These are phyloP conservation scores for Periplaneta americana DNA, from an alignment of 1,140 invertebrate species.

Conservation along the genomic window DNA sequence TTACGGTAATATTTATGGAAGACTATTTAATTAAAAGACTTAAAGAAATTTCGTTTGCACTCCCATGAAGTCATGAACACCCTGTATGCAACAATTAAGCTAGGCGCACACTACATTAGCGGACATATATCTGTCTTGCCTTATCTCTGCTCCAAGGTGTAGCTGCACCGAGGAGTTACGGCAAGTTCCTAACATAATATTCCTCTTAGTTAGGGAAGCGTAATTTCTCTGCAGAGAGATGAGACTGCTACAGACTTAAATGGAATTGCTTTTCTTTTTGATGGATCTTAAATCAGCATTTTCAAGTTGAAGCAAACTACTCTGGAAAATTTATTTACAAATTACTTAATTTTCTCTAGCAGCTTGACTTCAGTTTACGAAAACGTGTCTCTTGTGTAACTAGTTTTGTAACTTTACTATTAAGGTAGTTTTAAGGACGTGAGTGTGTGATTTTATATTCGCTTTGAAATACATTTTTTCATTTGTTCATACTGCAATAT, in stretches of 20 bases:
- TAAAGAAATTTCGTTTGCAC: no score
- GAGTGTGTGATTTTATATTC: no score
- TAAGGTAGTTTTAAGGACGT: no score
- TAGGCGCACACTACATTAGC: background rate
- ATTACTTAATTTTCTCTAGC: background rate
- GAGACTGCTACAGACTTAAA: background rate
- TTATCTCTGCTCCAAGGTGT: background rate
- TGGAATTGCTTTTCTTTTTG: background rate
- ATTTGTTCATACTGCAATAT: no score
- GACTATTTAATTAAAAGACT: no score
- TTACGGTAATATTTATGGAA: no score
- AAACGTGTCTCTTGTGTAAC: no score
- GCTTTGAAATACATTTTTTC: no score
- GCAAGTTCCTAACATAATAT: background rate
- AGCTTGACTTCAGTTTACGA: no score
- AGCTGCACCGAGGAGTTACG: background rate
- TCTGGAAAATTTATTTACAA: background rate
- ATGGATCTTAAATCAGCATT: background rate
- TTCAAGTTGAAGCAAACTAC: background rate
- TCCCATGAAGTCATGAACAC: no score
- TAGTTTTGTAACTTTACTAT: no score
- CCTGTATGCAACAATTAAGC: no score
- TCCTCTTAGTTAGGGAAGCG: background rate
- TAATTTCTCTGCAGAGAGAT: background rate
- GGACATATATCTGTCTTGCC: background rate